phyloP scores from a whole-genome alignment of 1,140 invertebrate species.

The Drosophila baimaii region DNA sequence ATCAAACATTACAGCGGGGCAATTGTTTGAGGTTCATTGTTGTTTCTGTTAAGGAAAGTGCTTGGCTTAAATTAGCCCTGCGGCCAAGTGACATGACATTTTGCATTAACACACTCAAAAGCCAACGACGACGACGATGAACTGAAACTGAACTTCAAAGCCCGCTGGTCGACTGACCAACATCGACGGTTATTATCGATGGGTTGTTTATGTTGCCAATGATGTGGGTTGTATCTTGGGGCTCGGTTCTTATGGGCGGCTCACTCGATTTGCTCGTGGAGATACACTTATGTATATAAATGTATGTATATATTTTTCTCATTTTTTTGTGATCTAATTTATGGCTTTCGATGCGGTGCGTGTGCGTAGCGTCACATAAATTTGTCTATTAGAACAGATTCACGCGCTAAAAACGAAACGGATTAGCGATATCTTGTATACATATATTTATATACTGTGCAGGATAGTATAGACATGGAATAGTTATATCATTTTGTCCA shows the following conservation, averaged over 20 bases:
- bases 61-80: conserved; percentile 54
- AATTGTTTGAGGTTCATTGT: conserved; percentile 56
- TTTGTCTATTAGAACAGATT: conserved; percentile 50
- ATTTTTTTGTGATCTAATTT: conserved; percentile 67
- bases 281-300: neutral
- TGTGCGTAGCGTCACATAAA: conserved; percentile 60
- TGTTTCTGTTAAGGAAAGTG: conserved; percentile 60
- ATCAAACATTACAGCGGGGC: conserved; percentile 72
- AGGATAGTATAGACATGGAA: neutral
- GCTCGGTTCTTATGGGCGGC: conserved; percentile 46
- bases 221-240: conserved; percentile 47
- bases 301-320: conserved; percentile 14
- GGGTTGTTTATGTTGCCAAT: conserved; percentile 36
- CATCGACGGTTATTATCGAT: conserved; percentile 11
- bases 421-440: conserved; percentile 40
- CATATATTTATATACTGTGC: neutral
- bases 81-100: conserved; percentile 66
- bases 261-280: conserved; percentile 31
- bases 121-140: conserved; percentile 10
- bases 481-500: neutral
- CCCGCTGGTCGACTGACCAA: conserved; percentile 49
- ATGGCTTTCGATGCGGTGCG: conserved; percentile 54
- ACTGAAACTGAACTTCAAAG: conserved; percentile 26
- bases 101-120: conserved; percentile 59
- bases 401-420: conserved; percentile 16